Evolutionary conservation across 1,140 invertebrate species (phyloP).

Genomic region (Coptotermes formosanus): DNA sequence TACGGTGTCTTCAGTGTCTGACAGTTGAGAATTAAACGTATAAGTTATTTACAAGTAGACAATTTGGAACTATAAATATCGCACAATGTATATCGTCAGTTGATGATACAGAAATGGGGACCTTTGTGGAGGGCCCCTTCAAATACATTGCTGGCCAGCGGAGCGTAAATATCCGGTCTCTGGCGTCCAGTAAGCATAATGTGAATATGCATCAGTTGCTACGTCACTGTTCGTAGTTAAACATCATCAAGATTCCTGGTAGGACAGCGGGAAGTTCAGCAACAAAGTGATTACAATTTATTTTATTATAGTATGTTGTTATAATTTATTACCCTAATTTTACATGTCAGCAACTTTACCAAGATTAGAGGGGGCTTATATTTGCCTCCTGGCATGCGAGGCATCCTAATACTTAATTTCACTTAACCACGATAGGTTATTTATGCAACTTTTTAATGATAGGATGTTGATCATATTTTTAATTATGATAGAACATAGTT

Average conservation of each 20-base stretch:
- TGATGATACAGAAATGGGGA: neutral
- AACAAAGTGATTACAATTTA: conserved; percentile 1
- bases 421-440: neutral
- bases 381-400: neutral
- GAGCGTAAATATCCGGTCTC: neutral
- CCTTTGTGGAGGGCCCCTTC: neutral
- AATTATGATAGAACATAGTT: neutral
- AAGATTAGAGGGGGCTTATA: neutral
- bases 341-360: neutral
- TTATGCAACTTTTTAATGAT: neutral
- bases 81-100: neutral
- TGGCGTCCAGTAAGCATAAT: neutral
- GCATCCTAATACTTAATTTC: neutral
- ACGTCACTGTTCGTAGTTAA: no score
- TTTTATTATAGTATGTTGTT: conserved; percentile 9
- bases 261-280: neutral
- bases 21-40: neutral
- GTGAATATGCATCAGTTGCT: neutral
- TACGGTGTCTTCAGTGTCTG: neutral
- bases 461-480: neutral
- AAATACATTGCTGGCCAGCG: neutral
- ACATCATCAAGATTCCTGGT: neutral
- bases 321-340: conserved; percentile 9
- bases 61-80: conserved; percentile 1
- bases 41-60: neutral